These are phyloP conservation scores for Xestoiulus laeticollis DNA, from an alignment of 2,888 invertebrate genomes.

Conservation along the genomic window DNA sequence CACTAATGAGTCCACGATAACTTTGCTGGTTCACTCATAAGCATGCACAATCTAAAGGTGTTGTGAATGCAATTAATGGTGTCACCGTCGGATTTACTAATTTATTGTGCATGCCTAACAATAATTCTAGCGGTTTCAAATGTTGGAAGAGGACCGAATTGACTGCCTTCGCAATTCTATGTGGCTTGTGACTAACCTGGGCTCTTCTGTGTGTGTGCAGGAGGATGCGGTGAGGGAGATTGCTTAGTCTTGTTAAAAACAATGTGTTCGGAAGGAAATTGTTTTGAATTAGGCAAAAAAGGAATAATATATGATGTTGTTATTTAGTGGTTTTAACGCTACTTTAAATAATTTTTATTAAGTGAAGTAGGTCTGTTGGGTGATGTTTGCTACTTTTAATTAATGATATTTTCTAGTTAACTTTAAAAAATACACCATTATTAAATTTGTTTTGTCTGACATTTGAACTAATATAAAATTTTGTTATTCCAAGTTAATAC, in stretches of 20 bases:
- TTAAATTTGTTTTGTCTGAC: too few relatives aligned
- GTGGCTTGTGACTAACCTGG: constrained; percentile 55
- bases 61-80: not conserved
- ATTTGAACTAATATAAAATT: too few relatives aligned
- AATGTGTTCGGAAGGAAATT: not conserved
- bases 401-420: too few relatives aligned
- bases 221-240: constrained; percentile 54
- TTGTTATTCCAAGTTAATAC: too few relatives aligned
- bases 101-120: constrained; percentile 42
- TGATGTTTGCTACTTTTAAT: too few relatives aligned
- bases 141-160: constrained; percentile 55
- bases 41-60: not conserved
- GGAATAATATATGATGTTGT: too few relatives aligned
- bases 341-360: too few relatives aligned
- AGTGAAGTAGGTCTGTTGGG: too few relatives aligned
- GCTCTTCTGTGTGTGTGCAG: constrained; percentile 53
- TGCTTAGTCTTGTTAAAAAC: not conserved
- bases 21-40: not conserved
- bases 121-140: constrained; percentile 54
- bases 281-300: too few relatives aligned
- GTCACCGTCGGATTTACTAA: not conserved
- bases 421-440: too few relatives aligned
- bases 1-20: not conserved
- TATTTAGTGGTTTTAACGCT: too few relatives aligned
- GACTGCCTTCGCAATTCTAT: constrained; percentile 54